Evolutionary conservation across 2,888 invertebrate genomes (phyloP).

Genomic region (Dilophus febrilis): DNA sequence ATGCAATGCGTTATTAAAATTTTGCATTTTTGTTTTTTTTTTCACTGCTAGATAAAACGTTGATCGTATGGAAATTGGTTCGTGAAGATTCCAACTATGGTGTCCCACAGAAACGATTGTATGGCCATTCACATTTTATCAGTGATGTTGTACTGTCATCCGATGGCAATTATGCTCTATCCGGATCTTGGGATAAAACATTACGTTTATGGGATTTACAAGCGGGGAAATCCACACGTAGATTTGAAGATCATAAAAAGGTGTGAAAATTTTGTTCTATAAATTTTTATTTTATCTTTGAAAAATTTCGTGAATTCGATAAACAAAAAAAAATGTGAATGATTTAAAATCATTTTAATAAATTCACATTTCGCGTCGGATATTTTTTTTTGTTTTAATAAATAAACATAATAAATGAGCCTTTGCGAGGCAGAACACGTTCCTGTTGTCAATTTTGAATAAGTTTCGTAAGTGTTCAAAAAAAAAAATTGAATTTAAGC

Average conservation of each 20-base stretch:
- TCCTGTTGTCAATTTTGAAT: conserved; percentile 3
- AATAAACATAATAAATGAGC: conserved; percentile 15
- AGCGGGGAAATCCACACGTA: conserved; percentile 87
- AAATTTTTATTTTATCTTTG: too few relatives aligned
- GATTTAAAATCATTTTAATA: too few relatives aligned
- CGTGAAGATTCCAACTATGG: conserved; percentile 91
- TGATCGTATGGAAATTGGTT: conserved; percentile 96
- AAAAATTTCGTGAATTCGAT: too few relatives aligned
- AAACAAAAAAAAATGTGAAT: too few relatives aligned
- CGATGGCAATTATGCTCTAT: conserved; percentile 97
- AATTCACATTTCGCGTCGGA: conserved; percentile 28
- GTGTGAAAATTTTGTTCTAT: conserved; percentile 39
- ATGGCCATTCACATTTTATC: conserved; percentile 97
- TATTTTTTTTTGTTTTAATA: conserved; percentile 15
- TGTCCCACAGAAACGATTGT: conserved; percentile 84
- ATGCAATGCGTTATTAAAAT: too few relatives aligned
- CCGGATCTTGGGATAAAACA: conserved; percentile 99
- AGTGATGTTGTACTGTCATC: conserved; percentile 98
- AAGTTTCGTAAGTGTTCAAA: conserved; percentile 3
- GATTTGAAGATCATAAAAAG: conserved; percentile 99
- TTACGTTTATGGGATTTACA: conserved; percentile 97
- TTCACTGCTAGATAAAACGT: conserved; percentile 55
- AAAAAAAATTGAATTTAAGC: conserved; percentile 1
- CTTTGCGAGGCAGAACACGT: conserved; percentile 32
- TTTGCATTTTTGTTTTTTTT: conserved; percentile 1